Evolutionary conservation across 2,113 vertebrate species (phyloP), one percentile per base, ranked within the genome.

Genomic region (Ariopsis seemanni): DNA sequence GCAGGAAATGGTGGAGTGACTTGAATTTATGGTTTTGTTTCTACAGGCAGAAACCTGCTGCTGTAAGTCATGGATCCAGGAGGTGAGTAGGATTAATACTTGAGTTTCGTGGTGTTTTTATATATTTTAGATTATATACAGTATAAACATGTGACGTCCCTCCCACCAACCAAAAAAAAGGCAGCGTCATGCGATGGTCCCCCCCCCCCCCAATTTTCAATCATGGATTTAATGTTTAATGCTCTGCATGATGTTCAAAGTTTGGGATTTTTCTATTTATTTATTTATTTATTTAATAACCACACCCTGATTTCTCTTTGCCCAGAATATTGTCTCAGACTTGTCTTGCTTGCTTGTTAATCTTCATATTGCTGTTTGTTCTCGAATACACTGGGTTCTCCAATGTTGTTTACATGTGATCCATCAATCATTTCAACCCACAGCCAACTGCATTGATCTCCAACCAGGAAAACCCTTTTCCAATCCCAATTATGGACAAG

Each of bases 391-490:
- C 9, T 77, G 18, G 10, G 9, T 22, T 77, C 14, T 79, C 48
- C 7, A 55, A 27, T 55, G 25, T 15, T 57, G 15, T 79, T 30
- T 30, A 0, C 30, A 30, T 18, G n/a, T 79, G 25, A 4, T 58
- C 27, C 78, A 80, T 72, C 63, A n/a, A 42, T n/a, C 17, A 42
- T 6, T 55, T 25, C 25, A 55, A 78, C 8, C 57, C 79, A 18
- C 63, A 7, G 8, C 25, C 62, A 77, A 85, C 53, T 2, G 85
- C 22, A 75, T 82, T 75, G 67, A 84, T 25, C 50, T 83, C 15
- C 90, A 91, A 69, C 80, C 85, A 58, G 67, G 53, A 42, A 86
- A 79, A 83, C 86, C 82, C 8, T 11, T 80, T 17, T 57, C 87
- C 11, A 1, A 65, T 18, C 77, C 85, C 27, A 62, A 22, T 9